Evolutionary conservation across 2,888 invertebrate species (phyloP), one percentile per base, ranked within the genome.

Genomic region (Yponomeuta evonymella): DNA sequence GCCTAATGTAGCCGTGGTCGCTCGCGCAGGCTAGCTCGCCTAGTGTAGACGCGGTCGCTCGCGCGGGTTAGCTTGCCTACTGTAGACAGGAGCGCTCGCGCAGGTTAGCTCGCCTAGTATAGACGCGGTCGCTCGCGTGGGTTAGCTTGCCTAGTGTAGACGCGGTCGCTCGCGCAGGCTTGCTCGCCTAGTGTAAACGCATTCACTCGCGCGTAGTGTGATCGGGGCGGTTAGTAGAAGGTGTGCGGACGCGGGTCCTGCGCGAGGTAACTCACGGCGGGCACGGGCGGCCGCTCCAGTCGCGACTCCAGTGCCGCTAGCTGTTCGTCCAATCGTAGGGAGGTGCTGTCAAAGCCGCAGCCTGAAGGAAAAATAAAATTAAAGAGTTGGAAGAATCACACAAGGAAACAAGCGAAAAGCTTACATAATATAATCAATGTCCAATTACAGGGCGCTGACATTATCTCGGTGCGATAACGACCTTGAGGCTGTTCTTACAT

Each of bases 221-320:
- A 33, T 43, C n/a, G 43, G 5, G 11, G 67, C 30, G 43, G 33
- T 70, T 89, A 90, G 83, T 86, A 84, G 78, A 75, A 70, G 73
- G 79, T 76, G 73, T 78, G 79, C 73, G 75, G 71, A 33, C 33
- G 69, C 33, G 30, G 67, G 48, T 36, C 48, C 23, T 67, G 29
- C 70, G 82, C 78, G 75, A 83, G 80, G 87, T 87, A 90, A 90
- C 91, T 90, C 90, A 92, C 90, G 84, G 90, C 89, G 81, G 90
- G 95, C 86, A 95, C 94, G 81, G 96, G 94, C 84, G 95, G 94
- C 72, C 94, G 94, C 85, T 95, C 94, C 79, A 95, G 93, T 75
- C 96, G 96, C 74, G 95, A 96, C 89, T 96, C 96, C 77, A 96
- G 94, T 86, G 96, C 96, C 83, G 96, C 96, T 77, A 96, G 92